Conservation (phyloP, 1,140 invertebrate species). For the Halyomorpha halys region DNA sequence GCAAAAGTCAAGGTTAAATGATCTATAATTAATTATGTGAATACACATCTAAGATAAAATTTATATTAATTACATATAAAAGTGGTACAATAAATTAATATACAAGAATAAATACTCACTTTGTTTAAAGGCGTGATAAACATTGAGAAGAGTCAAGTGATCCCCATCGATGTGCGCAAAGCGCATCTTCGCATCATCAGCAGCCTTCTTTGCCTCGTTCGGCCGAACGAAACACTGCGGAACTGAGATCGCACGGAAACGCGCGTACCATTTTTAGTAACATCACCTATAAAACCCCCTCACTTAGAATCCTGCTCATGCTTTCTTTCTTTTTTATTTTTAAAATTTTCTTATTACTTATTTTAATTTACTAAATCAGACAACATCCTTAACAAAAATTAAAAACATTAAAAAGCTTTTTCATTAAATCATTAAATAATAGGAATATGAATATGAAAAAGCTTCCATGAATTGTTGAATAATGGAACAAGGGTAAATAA, state of each 20-base stretch:
- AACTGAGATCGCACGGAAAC: conserved; percentile 51
- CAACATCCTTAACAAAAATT: not conserved
- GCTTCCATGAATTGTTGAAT: not conserved
- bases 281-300: conserved; percentile 41
- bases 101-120: conserved; percentile 57
- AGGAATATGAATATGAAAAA: not conserved
- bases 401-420: not conserved
- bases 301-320: conserved; percentile 34
- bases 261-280: conserved; percentile 44
- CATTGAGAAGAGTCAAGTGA: conserved; percentile 87
- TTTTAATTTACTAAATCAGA: conserved; percentile 2
- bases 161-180: conserved; percentile 99
- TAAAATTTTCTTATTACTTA: conserved; percentile 3
- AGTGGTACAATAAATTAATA: not conserved
- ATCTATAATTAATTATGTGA: too few relatives aligned
- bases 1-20: too few relatives aligned
- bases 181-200: conserved; percentile 97
- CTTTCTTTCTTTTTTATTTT: not conserved
- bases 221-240: conserved; percentile 99
- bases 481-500: conserved; percentile 1
- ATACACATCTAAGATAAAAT: too few relatives aligned
- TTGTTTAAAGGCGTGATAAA: conserved; percentile 98
- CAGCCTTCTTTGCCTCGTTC: conserved; percentile 96
- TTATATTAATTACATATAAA: too few relatives aligned
- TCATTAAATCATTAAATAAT: not conserved